Conservation (phyloP, 2,113 vertebrate species). For the Hemichromis elongatus region DNA sequence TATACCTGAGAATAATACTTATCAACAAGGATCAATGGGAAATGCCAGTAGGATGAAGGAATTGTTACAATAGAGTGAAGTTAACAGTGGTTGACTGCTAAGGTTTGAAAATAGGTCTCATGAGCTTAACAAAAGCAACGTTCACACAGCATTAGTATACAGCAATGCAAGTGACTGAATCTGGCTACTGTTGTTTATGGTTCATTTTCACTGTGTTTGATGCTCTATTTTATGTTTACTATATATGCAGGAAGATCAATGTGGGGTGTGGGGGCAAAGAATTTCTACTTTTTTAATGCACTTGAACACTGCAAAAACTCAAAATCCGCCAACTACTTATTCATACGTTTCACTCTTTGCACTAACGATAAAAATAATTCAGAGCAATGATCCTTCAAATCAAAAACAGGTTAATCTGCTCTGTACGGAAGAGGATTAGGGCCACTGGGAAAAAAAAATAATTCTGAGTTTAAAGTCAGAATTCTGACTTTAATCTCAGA, state of each 20-base stretch:
- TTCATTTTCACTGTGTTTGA: not conserved
- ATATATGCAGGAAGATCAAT: too few relatives aligned
- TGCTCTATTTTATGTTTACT: not conserved
- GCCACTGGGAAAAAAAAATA: too few relatives aligned
- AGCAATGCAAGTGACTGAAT: not conserved
- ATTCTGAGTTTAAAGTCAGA: too few relatives aligned
- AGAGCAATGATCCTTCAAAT: not conserved
- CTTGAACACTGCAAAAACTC: too few relatives aligned
- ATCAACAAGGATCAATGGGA: not conserved
- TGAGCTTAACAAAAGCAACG: not conserved
- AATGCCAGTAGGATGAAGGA: conserved; percentile 3
- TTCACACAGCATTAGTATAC: not conserved
- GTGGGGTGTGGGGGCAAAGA: too few relatives aligned
- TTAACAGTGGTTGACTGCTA: conserved; percentile 7
- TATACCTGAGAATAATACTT: not conserved
- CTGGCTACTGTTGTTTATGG: not conserved
- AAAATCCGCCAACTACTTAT: not conserved
- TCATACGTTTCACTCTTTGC: not conserved
- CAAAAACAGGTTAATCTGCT: not conserved
- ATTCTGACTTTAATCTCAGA: too few relatives aligned
- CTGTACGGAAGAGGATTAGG: too few relatives aligned
- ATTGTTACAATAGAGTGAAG: not conserved
- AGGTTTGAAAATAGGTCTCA: conserved; percentile 23
- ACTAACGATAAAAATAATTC: not conserved
- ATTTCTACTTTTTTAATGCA: not conserved